Base-by-base conservation (phyloP, 2,113 vertebrate species). In the Ochotona princeps region DNA sequence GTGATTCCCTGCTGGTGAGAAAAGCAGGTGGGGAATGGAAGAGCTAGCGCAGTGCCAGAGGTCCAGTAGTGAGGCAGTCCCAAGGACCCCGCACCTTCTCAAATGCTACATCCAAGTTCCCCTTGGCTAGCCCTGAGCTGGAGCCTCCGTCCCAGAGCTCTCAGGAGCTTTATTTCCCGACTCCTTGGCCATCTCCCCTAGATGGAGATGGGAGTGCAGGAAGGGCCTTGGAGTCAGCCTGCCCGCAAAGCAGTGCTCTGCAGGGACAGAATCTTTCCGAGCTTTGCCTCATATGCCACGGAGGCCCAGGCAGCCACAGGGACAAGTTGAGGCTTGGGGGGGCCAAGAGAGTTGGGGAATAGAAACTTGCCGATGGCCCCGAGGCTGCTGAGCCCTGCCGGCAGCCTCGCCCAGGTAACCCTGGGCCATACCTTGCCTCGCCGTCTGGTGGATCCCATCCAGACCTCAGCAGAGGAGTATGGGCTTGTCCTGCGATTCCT, bases 271-370 rank as follows among this genome's bases (percentile, higher is more conserved):
- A 7, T 35, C 73, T 76, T 69, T 35, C 60, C 54, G 0, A 66
- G 73, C 54, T 83, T 72, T 63, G 30, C 60, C 79, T 47, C 23
- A 15, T 65, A 70, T 81, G 54, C 72, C 18, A 0, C 38, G 72
- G 61, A 83, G 5, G 21, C 57, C 61, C 44, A 66, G 57, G 76
- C 67, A 20, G 60, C 63, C 65, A 7, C 26, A 57, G 61, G 30
- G 87, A 74, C 83, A 74, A 81, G 67, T 49, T 76, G 65, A 78
- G 87, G 60, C 94, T 90, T 95, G 84, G 89, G 86, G 35, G 54
- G 54, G 75, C 66, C 44, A 1, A 49, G 57, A 89, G 80, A 76
- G 28, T 51, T 9, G 0, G 18, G 65, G 44, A 81, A 67, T 4
- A 49, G 83, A 96, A 83, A 96, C 69, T 61, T 91, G 89, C 83